A percentile compares a stretch with the other conserved stretches of the same genome.
Evolutionary conservation across 2,888 invertebrate genomes (phyloP).

Genomic region (Saturnia japonica): DNA sequence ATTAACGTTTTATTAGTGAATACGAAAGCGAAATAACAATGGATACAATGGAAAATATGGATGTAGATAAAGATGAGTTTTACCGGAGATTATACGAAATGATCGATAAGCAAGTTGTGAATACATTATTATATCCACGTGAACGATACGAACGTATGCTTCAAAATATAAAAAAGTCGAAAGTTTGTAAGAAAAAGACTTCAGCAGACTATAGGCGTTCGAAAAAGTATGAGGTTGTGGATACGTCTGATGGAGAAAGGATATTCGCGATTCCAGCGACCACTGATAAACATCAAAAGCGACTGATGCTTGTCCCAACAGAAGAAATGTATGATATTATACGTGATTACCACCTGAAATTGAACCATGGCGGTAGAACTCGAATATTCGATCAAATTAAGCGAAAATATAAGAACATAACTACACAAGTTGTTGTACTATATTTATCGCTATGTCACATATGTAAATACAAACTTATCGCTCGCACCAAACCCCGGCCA

Average conservation of each 20-base stretch:
- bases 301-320: conserved; percentile 44
- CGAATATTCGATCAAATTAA: conserved; percentile 53
- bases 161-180: conserved; percentile 48
- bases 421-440: conserved; percentile 48
- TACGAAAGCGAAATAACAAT: background rate
- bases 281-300: conserved; percentile 31
- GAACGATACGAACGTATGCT: conserved; percentile 45
- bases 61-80: conserved; percentile 48
- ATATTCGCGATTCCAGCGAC: conserved; percentile 36
- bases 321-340: conserved; percentile 62
- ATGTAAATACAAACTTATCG: conserved; percentile 43
- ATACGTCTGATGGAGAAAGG: conserved; percentile 47
- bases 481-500: conserved; percentile 13
- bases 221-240: conserved; percentile 49
- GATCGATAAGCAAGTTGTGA: conserved; percentile 39
- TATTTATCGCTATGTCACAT: conserved; percentile 51
- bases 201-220: conserved; percentile 50
- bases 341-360: conserved; percentile 46
- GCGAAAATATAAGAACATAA: conserved; percentile 54
- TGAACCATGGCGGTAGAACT: conserved; percentile 54
- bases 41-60: background rate
- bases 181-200: conserved; percentile 38
- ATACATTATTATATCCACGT: conserved; percentile 47
- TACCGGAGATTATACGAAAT: conserved; percentile 43
- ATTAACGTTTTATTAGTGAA: background rate